Conservation (phyloP, 2,113 vertebrate genomes). For the Cyprinus carpio region DNA sequence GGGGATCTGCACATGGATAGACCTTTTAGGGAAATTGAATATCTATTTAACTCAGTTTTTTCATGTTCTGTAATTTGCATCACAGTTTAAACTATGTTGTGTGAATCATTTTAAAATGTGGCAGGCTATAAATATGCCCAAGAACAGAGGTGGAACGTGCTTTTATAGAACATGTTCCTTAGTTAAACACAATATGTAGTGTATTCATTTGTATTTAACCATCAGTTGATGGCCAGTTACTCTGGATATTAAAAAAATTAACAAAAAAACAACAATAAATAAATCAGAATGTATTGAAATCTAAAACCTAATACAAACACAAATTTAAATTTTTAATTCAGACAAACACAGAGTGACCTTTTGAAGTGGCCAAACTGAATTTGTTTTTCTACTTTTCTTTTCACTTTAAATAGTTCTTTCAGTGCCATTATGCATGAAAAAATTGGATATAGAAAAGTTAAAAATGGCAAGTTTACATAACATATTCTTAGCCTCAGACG, state of each 20-base stretch:
- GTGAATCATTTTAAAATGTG: slow-evolving; percentile 6
- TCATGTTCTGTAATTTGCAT: neutral
- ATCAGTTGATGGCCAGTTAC: neutral
- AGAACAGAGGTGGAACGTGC: slow-evolving; percentile 49
- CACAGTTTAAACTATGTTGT: neutral
- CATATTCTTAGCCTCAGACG: too few species aligned
- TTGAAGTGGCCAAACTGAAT: slow-evolving; percentile 67
- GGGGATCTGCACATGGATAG: slow-evolving; percentile 28
- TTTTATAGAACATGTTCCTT: neutral
- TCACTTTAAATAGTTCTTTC: slow-evolving; percentile 63
- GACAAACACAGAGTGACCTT: slow-evolving; percentile 69
- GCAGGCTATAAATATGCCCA: slow-evolving; percentile 45
- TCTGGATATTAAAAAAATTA: too few species aligned
- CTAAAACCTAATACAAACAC: too few species aligned
- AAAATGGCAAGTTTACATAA: neutral
- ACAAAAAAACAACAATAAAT: too few species aligned
- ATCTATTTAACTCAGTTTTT: slow-evolving; percentile 9
- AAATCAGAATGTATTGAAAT: too few species aligned
- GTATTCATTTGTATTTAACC: neutral
- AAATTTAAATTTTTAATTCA: too few species aligned
- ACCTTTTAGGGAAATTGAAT: slow-evolving; percentile 45
- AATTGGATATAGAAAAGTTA: neutral
- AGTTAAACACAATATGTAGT: neutral
- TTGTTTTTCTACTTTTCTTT: slow-evolving; percentile 69
- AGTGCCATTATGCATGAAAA: slow-evolving; percentile 72